Percentiles rank a stretch among this genome's conserved stretches.
These are phyloP conservation scores for Chrysocyon brachyurus DNA, from an alignment of 2,797 vertebrate genomes.

Conservation along the genomic window DNA sequence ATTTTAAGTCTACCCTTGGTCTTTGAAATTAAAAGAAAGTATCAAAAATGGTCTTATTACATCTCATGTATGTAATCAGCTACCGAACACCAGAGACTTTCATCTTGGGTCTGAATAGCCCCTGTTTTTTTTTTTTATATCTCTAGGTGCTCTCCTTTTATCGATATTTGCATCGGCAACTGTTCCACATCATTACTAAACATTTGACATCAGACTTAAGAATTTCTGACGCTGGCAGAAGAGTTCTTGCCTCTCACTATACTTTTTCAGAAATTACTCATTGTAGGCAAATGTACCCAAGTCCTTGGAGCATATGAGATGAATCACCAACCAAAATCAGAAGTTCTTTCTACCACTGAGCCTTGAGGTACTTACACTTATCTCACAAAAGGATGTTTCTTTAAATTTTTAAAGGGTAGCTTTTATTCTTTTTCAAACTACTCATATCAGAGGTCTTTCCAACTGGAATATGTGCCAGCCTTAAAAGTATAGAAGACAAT, in stretches of 20 bases:
- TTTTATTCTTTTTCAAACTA: slow-evolving; percentile 21
- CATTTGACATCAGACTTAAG: slow-evolving; percentile 29
- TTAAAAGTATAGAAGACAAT: neutral
- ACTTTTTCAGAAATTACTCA: slow-evolving; percentile 73
- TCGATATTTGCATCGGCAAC: slow-evolving; percentile 47
- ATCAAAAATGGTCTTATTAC: neutral
- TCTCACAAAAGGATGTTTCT: neutral
- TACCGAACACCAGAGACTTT: neutral
- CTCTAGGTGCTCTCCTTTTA: neutral
- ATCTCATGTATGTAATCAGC: neutral
- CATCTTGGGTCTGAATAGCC: neutral
- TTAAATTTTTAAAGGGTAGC: neutral
- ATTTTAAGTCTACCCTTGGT: slow-evolving; percentile 23
- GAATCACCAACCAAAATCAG: slow-evolving; percentile 2
- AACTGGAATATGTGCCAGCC: neutral
- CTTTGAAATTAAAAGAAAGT: neutral
- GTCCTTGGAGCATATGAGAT: neutral
- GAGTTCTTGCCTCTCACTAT: slow-evolving; percentile 11
- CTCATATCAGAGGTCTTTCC: neutral
- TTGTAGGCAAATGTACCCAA: slow-evolving; percentile 29
- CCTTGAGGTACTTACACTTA: neutral
- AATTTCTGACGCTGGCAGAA: slow-evolving; percentile 47
- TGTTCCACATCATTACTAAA: slow-evolving; percentile 27
- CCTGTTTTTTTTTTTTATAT: neutral
- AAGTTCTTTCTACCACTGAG: neutral